A percentile compares a stretch with the other conserved stretches of the same genome.
Conservation (phyloP, 2,888 invertebrate species). For the Stenurella melanura region DNA sequence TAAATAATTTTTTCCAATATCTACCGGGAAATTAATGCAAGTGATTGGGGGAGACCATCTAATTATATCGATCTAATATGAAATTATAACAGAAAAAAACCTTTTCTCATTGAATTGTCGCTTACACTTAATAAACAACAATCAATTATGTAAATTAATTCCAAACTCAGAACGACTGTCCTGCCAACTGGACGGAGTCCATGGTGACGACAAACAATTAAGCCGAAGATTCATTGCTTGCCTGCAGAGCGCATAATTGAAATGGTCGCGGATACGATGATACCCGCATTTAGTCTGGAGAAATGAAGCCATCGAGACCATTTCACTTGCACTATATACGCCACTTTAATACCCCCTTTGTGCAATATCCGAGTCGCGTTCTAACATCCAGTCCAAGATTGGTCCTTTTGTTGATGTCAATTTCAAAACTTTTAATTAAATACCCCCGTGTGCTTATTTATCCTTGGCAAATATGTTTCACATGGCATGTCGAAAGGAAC, state of each 20-base stretch:
- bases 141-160: conserved; percentile 1
- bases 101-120: too few relatives aligned
- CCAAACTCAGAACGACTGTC: conserved; percentile 38
- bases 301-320: conserved; percentile 57
- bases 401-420: conserved; percentile 42
- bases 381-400: conserved; percentile 34
- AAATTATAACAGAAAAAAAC: too few relatives aligned
- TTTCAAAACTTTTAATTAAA: conserved; percentile 49
- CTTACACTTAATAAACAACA: not conserved
- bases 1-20: too few relatives aligned
- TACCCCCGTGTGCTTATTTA: not conserved
- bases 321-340: conserved; percentile 48
- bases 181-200: conserved; percentile 32
- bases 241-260: conserved; percentile 65
- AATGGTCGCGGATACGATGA: conserved; percentile 56
- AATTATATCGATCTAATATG: too few relatives aligned
- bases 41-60: too few relatives aligned
- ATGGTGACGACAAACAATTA: conserved; percentile 60
- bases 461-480: conserved; percentile 1
- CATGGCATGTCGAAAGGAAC: conserved; percentile 4
- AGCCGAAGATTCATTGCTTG: conserved; percentile 64
- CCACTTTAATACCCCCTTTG: conserved; percentile 49
- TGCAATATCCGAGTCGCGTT: conserved; percentile 42
- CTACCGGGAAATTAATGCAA: too few relatives aligned
- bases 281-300: conserved; percentile 45